phyloP scores from a whole-genome alignment of 2,113 vertebrate genomes.

The Anolis sagrei region DNA sequence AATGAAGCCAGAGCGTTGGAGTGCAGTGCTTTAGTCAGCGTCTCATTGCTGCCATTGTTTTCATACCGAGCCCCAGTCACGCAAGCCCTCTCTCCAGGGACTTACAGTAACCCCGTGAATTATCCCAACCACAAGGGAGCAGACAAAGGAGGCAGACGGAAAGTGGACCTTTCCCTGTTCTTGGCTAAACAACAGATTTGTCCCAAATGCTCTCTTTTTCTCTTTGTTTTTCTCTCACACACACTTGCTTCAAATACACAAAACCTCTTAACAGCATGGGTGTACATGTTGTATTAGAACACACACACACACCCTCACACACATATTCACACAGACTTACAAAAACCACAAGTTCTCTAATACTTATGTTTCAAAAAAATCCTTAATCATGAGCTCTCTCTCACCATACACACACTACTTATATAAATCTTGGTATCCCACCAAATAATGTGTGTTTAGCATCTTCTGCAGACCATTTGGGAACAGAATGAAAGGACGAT shows the following conservation, averaged over 20 bases:
- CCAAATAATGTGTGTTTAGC: background rate
- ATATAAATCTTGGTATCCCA: background rate
- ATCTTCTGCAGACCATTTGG: background rate
- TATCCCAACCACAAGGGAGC: background rate
- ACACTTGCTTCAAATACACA: background rate
- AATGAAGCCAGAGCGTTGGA: conserved; percentile 49
- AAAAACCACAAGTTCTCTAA: background rate
- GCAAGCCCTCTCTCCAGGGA: conserved; percentile 40
- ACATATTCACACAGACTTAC: no score
- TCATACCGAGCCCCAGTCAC: conserved; percentile 55
- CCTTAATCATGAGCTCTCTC: background rate
- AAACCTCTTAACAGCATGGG: background rate
- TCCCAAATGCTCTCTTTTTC: background rate
- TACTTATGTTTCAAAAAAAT: background rate
- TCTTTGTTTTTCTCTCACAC: background rate
- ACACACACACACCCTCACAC: background rate
- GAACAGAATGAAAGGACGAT: background rate
- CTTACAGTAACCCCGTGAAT: background rate
- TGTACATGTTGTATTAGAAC: no score
- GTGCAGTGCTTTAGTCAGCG: conserved; percentile 62
- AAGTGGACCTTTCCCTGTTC: background rate
- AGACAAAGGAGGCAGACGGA: background rate
- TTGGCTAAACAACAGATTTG: background rate
- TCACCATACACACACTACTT: background rate
- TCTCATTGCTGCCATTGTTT: conserved; percentile 43